Percentiles rank a stretch among this genome's conserved stretches.
phyloP scores from a whole-genome alignment of 2,797 vertebrate species.

The Etheostoma perlongum region DNA sequence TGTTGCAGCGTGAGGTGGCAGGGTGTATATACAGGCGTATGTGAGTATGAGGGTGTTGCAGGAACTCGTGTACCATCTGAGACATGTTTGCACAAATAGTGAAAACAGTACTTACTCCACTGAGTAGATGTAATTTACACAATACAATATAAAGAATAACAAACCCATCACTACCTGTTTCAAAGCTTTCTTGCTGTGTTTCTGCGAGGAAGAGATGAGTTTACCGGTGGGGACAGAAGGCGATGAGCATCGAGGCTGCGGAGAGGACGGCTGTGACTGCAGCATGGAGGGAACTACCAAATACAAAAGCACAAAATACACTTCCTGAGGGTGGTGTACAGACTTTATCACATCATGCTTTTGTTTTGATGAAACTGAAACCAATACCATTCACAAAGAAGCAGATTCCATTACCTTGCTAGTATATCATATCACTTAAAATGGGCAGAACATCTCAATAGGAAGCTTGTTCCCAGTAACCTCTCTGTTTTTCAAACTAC shows the following conservation, averaged over 20 bases:
- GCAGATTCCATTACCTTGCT: constrained; percentile 50
- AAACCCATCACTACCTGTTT: constrained; percentile 80
- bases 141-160: neutral
- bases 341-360: constrained; percentile 53
- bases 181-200: constrained; percentile 98
- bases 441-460: constrained; percentile 16
- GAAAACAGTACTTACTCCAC: neutral
- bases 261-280: constrained; percentile 91
- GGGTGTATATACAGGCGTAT: constrained; percentile 14
- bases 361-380: constrained; percentile 77
- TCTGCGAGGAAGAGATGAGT: constrained; percentile 97
- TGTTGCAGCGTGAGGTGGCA: neutral
- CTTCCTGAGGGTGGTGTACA: constrained; percentile 60
- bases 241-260: constrained; percentile 92
- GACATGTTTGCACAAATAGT: neutral
- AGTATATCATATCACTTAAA: constrained; percentile 49
- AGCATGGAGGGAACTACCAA: constrained; percentile 89
- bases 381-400: constrained; percentile 62
- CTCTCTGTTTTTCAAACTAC: constrained; percentile 35
- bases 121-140: neutral
- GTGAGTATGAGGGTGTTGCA: constrained; percentile 55
- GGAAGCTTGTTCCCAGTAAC: constrained; percentile 12
- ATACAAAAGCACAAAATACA: constrained; percentile 62
- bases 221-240: constrained; percentile 91
- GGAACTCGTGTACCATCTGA: constrained; percentile 42